These are phyloP conservation scores for Microtus oregoni DNA, from an alignment of 2,113 vertebrate genomes.

Conservation along the genomic window DNA sequence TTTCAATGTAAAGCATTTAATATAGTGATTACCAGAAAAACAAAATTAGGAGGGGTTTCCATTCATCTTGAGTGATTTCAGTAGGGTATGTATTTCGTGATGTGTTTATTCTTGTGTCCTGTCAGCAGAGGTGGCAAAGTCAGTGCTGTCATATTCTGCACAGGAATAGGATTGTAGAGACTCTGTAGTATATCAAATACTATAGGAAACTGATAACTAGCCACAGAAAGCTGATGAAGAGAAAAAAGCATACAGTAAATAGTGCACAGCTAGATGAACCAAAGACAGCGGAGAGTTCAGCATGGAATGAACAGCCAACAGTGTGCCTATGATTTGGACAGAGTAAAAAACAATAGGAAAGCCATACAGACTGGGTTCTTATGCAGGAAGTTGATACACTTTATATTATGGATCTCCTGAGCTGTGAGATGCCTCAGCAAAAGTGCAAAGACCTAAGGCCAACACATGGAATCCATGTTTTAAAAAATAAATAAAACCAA, in stretches of 20 bases:
- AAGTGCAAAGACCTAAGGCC: background rate
- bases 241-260: background rate
- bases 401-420: background rate
- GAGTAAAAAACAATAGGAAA: background rate
- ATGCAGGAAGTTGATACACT: background rate
- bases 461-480: background rate
- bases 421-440: background rate
- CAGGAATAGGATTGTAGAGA: background rate
- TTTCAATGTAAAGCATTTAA: background rate
- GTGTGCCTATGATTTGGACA: too few species aligned
- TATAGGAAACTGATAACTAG: background rate
- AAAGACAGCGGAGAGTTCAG: background rate
- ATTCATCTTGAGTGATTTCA: background rate
- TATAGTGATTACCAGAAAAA: background rate
- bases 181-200: too few species aligned
- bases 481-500: background rate
- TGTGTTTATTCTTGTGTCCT: background rate
- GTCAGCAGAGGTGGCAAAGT: background rate
- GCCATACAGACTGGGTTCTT: background rate
- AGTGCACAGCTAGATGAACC: background rate
- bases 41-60: background rate
- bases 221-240: background rate
- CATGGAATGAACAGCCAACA: too few species aligned
- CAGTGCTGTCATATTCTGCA: background rate
- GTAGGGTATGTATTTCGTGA: background rate